phyloP scores from a whole-genome alignment of 2,888 invertebrate genomes.

The Oscheius sp. region DNA sequence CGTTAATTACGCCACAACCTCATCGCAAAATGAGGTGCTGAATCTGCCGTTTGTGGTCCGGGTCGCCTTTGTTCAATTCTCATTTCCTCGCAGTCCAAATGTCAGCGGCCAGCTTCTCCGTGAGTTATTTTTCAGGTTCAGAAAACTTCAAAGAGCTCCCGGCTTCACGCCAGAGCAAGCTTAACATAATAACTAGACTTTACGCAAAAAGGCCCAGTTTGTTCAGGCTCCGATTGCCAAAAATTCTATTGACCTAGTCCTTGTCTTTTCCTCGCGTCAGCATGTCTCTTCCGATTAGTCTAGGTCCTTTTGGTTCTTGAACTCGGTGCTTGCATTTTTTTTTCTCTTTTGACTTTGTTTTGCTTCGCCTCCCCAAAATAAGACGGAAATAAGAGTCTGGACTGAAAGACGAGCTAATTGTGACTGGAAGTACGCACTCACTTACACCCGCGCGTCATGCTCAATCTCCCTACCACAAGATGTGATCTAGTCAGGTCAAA shows the following conservation, averaged over 20 bases:
- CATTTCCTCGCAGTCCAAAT: conserved; percentile 18
- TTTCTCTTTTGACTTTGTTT: background rate
- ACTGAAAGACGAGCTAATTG: conserved; percentile 29
- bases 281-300: background rate
- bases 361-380: background rate
- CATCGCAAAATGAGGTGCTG: conserved; percentile 32
- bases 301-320: background rate
- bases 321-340: background rate
- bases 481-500: too few relatives aligned
- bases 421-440: background rate
- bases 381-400: conserved; percentile 3
- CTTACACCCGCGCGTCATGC: too few relatives aligned
- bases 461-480: too few relatives aligned
- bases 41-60: conserved; percentile 31
- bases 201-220: background rate
- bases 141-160: background rate
- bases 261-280: conserved; percentile 8
- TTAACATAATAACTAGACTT: conserved; percentile 9
- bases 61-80: conserved; percentile 27
- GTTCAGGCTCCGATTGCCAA: conserved; percentile 3
- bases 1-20: conserved; percentile 30
- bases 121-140: conserved; percentile 14
- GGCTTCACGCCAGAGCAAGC: background rate
- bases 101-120: conserved; percentile 32
- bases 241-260: conserved; percentile 2